phyloP scores from a whole-genome alignment of 2,113 vertebrate species.

The Peromyscus californicus region DNA sequence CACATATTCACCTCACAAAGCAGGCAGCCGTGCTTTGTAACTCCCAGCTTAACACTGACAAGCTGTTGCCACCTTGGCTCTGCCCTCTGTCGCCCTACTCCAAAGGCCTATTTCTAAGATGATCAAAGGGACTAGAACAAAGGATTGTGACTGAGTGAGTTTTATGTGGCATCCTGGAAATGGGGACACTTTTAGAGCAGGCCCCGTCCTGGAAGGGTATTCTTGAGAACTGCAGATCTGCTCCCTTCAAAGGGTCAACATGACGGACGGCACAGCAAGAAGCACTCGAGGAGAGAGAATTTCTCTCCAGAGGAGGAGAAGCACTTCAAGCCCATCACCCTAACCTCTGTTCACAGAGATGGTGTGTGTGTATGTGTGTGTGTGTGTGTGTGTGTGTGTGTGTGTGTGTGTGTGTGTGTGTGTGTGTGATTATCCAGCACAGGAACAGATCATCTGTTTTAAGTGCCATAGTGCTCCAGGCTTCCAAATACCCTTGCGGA shows the following conservation, averaged over 20 bases:
- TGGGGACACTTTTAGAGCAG: background rate
- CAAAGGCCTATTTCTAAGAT: background rate
- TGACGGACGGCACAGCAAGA: slow-evolving; percentile 27
- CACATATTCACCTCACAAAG: background rate
- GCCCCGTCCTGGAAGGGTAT: background rate
- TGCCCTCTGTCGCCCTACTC: slow-evolving; percentile 38
- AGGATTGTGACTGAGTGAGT: background rate
- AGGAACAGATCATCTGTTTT: background rate
- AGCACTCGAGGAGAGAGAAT: slow-evolving; percentile 63
- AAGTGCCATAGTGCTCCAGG: background rate
- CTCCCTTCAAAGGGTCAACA: slow-evolving; percentile 37
- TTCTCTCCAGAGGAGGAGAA: slow-evolving; percentile 42
- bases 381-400: background rate
- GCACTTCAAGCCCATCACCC: background rate
- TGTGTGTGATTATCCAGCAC: background rate
- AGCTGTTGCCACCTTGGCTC: background rate
- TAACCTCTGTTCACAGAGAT: background rate
- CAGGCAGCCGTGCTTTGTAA: background rate
- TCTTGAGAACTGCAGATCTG: slow-evolving; percentile 34
- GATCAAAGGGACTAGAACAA: slow-evolving; percentile 70
- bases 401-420: background rate
- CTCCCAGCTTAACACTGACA: background rate
- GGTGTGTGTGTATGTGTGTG: background rate
- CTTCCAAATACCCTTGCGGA: background rate
- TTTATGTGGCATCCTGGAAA: slow-evolving; percentile 33